Conservation (phyloP, 35 echinoderm and acorn worm genomes). For the Stichopus chloronotus region DNA sequence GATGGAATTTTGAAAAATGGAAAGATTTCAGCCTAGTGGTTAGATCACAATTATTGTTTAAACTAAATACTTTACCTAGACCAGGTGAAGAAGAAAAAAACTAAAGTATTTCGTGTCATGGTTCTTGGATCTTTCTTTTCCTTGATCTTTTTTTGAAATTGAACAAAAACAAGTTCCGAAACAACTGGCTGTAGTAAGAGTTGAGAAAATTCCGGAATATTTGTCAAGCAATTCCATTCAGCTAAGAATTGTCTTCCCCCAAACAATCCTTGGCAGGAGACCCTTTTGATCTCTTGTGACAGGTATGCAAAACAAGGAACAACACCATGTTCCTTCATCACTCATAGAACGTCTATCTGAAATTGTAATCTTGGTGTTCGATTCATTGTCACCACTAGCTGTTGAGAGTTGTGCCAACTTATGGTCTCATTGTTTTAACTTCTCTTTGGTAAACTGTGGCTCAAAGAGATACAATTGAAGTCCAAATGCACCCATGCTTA, state of each 20-base stretch:
- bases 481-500: slow-evolving; percentile 3
- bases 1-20: background rate
- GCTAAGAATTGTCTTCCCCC: background rate
- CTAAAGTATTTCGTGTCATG: background rate
- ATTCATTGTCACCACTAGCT: background rate
- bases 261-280: slow-evolving; percentile 23
- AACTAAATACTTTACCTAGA: too few relatives aligned
- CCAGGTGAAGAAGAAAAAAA: background rate
- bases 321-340: background rate
- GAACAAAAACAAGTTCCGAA: background rate
- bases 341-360: background rate
- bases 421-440: background rate
- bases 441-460: background rate
- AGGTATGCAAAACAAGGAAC: background rate
- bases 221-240: background rate
- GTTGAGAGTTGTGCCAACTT: background rate
- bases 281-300: background rate
- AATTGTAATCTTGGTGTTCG: background rate
- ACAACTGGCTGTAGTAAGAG: background rate
- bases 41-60: background rate
- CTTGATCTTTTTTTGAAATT: background rate
- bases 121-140: background rate
- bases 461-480: background rate
- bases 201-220: background rate
- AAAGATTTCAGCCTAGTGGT: background rate